Evolutionary conservation across 2,888 invertebrate genomes (phyloP).

Genomic region (Caenorhabditis afra): DNA sequence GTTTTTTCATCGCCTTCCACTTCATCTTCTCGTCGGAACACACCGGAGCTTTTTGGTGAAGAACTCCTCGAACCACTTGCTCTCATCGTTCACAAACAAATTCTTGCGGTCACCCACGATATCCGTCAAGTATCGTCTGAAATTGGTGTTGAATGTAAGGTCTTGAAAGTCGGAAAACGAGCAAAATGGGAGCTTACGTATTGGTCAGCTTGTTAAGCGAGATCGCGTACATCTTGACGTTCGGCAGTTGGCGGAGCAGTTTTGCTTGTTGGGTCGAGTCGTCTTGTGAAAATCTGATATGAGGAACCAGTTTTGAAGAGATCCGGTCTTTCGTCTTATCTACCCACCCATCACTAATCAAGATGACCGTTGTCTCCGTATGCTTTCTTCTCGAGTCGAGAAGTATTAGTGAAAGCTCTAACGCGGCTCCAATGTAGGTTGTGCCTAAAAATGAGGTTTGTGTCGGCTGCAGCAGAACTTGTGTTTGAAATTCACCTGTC

Average conservation of each 20-base stretch:
- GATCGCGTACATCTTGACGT: constrained; percentile 75
- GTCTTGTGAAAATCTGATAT: constrained; percentile 75
- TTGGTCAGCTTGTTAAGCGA: constrained; percentile 76
- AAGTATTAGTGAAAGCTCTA: constrained; percentile 70
- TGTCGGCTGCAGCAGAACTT: neutral
- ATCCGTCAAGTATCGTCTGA: constrained; percentile 64
- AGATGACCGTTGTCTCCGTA: constrained; percentile 74
- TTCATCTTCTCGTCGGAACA: constrained; percentile 44
- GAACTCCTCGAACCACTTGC: constrained; percentile 58
- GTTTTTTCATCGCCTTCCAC: neutral
- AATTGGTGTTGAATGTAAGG: constrained; percentile 28
- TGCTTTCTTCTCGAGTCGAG: constrained; percentile 71
- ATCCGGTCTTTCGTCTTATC: no score
- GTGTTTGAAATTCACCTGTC: constrained; percentile 58
- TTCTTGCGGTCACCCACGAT: constrained; percentile 67
- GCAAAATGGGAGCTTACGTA: constrained; percentile 70
- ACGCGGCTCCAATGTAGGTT: constrained; percentile 79
- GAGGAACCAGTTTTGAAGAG: neutral
- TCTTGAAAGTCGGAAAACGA: no score
- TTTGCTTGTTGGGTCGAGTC: constrained; percentile 69
- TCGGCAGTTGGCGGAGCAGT: constrained; percentile 69
- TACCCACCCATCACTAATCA: constrained; percentile 76
- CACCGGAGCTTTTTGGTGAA: constrained; percentile 58
- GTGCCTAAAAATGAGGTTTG: constrained; percentile 66
- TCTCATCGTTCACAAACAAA: constrained; percentile 66